Percentiles rank a stretch among this genome's conserved stretches.
These are phyloP conservation scores for Dromococcyx pavoninus DNA, from an alignment of 2,797 vertebrate species.

Conservation along the genomic window DNA sequence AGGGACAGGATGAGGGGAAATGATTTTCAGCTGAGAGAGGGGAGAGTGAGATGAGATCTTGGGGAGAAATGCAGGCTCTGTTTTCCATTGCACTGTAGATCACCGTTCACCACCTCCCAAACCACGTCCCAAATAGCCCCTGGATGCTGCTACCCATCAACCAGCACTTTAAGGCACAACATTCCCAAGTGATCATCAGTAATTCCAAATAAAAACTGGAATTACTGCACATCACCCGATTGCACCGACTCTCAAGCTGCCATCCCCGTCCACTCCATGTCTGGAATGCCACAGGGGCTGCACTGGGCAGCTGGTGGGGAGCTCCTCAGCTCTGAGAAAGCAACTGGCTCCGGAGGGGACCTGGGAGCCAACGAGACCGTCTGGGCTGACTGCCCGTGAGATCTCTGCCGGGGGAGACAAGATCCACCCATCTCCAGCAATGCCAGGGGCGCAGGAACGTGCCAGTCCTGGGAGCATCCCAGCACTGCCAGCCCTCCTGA, in stretches of 20 bases:
- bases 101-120: neutral
- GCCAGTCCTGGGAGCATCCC: neutral
- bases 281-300: accelerated
- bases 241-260: neutral
- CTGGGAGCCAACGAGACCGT: neutral
- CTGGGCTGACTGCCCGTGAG: neutral
- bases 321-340: neutral
- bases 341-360: neutral
- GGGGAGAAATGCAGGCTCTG: too few relatives aligned
- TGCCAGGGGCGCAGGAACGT: accelerated
- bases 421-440: neutral
- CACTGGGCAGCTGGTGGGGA: neutral
- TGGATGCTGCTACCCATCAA: neutral
- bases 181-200: neutral
- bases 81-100: neutral
- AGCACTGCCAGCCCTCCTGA: too few relatives aligned
- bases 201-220: neutral
- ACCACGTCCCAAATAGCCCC: accelerated
- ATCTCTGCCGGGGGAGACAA: neutral
- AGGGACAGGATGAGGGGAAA: too few relatives aligned
- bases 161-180: neutral
- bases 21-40: too few relatives aligned
- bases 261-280: too few relatives aligned
- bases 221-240: neutral
- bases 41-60: too few relatives aligned